phyloP scores from a whole-genome alignment of 1,140 invertebrate genomes.

The Phenacoccus solenopsis region DNA sequence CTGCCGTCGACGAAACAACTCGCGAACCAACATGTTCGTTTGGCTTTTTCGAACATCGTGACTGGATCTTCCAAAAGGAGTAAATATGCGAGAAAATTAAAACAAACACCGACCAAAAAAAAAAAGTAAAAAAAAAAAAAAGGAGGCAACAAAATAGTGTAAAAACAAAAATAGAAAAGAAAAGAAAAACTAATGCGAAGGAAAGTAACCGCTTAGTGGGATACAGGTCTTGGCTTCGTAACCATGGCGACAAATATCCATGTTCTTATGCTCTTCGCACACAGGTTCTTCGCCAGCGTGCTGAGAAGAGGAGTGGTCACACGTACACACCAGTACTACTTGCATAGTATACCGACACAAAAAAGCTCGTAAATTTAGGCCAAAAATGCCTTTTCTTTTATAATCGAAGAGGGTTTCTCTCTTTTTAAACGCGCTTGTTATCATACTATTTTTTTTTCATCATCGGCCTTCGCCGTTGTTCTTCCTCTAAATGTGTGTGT shows the following conservation, averaged over 20 bases:
- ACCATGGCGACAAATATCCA: slow-evolving; percentile 10
- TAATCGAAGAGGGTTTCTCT: neutral
- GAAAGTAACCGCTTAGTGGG: slow-evolving; percentile 16
- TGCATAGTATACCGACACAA: neutral
- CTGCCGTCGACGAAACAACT: neutral
- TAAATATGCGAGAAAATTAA: slow-evolving; percentile 18
- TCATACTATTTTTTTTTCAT: neutral
- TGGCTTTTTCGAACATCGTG: slow-evolving; percentile 3
- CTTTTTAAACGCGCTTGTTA: neutral
- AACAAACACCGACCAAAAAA: neutral
- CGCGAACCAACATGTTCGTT: slow-evolving; percentile 8
- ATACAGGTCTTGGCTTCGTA: slow-evolving; percentile 10
- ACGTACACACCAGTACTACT: neutral
- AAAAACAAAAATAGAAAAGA: slow-evolving; percentile 15
- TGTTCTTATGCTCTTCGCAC: slow-evolving; percentile 1
- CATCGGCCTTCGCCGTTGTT: neutral
- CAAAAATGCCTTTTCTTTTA: slow-evolving; percentile 9
- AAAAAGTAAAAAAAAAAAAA: slow-evolving; percentile 11
- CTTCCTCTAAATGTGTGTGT: too few species aligned
- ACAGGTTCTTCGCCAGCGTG: neutral
- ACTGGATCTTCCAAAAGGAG: neutral
- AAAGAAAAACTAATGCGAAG: slow-evolving; percentile 12
- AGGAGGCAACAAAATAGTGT: slow-evolving; percentile 12
- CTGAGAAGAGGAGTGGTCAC: slow-evolving; percentile 7
- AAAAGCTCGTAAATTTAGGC: slow-evolving; percentile 12